Conservation (phyloP, 2,113 vertebrate genomes). For the Ctenodactylus gundi region DNA sequence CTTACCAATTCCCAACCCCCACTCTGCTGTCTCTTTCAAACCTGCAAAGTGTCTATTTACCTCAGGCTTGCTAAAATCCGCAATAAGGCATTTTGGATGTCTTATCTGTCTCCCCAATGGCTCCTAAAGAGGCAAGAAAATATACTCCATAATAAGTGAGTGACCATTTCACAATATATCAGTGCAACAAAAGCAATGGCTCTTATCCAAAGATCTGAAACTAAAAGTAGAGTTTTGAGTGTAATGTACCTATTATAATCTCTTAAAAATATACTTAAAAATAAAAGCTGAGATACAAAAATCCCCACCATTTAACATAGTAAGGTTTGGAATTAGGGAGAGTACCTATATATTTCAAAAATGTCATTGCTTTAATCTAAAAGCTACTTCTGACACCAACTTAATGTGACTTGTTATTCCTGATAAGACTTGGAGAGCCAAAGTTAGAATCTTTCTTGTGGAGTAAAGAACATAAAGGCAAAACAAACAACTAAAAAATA, state of each 20-base stretch:
- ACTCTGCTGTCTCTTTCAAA: slow-evolving; percentile 1
- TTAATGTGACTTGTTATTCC: not conserved
- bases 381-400: not conserved
- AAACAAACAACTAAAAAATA: not conserved
- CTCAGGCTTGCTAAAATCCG: slow-evolving; percentile 97
- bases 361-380: not conserved
- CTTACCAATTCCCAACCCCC: not conserved
- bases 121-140: slow-evolving; percentile 85
- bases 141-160: not conserved
- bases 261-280: not conserved
- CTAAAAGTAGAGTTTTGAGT: not conserved
- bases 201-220: not conserved
- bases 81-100: slow-evolving; percentile 89
- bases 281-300: not conserved
- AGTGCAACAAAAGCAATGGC: not conserved
- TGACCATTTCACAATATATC: not conserved
- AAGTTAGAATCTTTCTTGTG: not conserved
- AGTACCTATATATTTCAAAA: not conserved
- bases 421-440: not conserved
- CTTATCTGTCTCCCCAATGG: slow-evolving; percentile 90
- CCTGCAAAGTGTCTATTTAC: slow-evolving; percentile 81
- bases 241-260: not conserved
- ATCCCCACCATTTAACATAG: not conserved
- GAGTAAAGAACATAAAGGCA: not conserved
- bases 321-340: not conserved